Base-by-base conservation (phyloP, 1,140 invertebrate genomes). In the Drosophila lacteicornis region DNA sequence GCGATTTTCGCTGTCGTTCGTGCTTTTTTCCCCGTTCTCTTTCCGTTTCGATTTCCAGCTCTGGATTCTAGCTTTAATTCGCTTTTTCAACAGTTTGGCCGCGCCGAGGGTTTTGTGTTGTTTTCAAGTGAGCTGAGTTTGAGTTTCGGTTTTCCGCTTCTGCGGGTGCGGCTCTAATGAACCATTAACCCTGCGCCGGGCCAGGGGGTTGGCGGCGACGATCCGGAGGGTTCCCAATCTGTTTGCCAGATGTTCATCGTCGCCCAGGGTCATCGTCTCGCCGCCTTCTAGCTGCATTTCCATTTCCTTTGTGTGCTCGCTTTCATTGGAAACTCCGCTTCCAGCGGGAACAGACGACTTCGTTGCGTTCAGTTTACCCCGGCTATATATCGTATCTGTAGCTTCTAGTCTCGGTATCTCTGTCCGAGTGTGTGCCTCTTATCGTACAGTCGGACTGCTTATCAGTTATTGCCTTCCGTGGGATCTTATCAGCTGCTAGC, bases 1-100 rank as follows among this genome's bases (percentile, higher is more conserved):
- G 62, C 50, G 62, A 46, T 87, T 80, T 87, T 88, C 55, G 81
- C 84, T 84, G 84, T 75, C 85, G 84, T 84, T 88, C 85, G 84
- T 88, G 84, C 85, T 90, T 88, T 87, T 86, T 88, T 43, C 80
- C 79, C 70, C 53, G 60, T 90, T 88, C 79, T 90, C 82, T 90
- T 88, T 90, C 69, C 82, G 67, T 90, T 88, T 74, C 77, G 80
- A 90, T 85, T 82, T 68, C 67, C 70, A 68, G 83, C 80, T 84
- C 71, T 66, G 74, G 67, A 82, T 81, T 84, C 81, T 77, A 87
- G 81, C 80, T 88, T 88, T 69, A 88, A 88, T 88, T 88, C 67
- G 77, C 84, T 75, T 73, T 87, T 87, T 87, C 80, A 87, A 88
- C 80, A 84, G 78, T 71, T 77, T 75, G 81, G 60, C 38, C 53